These are phyloP conservation scores for Coleophora deauratella DNA, from an alignment of 2,888 invertebrate species.

Conservation along the genomic window DNA sequence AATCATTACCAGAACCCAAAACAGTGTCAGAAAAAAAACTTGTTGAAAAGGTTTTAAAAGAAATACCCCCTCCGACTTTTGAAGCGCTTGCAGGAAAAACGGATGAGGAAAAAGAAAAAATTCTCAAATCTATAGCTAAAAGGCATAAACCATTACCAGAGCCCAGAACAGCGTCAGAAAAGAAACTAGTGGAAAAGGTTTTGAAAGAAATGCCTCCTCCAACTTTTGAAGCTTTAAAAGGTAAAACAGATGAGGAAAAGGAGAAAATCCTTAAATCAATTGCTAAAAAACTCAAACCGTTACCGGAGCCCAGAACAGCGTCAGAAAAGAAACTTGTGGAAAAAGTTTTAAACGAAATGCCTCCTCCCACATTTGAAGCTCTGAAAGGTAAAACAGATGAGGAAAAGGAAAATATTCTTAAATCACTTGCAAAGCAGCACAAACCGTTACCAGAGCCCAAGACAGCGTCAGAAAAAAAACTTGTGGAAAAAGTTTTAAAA, in stretches of 20 bases:
- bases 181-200: conserved; percentile 18
- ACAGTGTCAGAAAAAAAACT: conserved; percentile 25
- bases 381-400: too few species aligned
- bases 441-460: conserved; percentile 15
- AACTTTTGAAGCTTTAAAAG: conserved; percentile 20
- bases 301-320: conserved; percentile 20
- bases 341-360: too few species aligned
- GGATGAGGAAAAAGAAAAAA: conserved; percentile 21
- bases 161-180: conserved; percentile 25
- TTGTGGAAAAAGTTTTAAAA: conserved; percentile 14
- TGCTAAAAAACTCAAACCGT: conserved; percentile 12
- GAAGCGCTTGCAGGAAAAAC: conserved; percentile 22
- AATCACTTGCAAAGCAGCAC: conserved; percentile 20
- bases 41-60: conserved; percentile 21
- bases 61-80: conserved; percentile 24
- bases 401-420: conserved; percentile 16
- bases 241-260: conserved; percentile 19
- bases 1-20: conserved; percentile 26
- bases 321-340: conserved; percentile 7
- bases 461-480: conserved; percentile 18
- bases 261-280: conserved; percentile 14
- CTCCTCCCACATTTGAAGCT: too few species aligned
- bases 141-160: conserved; percentile 24
- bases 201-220: conserved; percentile 16
- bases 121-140: conserved; percentile 19